Conservation (phyloP, 2,113 vertebrate genomes). For the Notarius quadriscutis region DNA sequence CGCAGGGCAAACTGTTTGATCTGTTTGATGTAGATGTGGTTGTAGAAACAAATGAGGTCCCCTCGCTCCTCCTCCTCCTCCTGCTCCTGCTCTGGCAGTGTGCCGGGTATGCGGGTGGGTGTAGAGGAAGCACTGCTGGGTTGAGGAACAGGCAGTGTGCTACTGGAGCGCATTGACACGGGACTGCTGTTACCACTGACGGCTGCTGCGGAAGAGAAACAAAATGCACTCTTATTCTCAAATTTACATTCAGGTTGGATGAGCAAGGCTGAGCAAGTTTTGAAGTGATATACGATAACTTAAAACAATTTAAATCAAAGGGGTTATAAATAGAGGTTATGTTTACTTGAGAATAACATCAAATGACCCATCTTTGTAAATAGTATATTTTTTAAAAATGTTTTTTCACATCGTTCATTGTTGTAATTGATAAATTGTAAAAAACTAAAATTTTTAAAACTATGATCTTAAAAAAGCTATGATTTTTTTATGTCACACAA, state of each 20-base stretch:
- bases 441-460: too few species aligned
- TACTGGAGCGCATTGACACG: slow-evolving; percentile 79
- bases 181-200: slow-evolving; percentile 82
- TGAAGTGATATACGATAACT: not conserved
- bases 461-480: too few species aligned
- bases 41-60: slow-evolving; percentile 97
- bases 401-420: too few species aligned
- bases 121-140: slow-evolving; percentile 83
- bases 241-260: not conserved
- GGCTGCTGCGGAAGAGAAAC: slow-evolving; percentile 56
- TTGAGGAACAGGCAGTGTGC: slow-evolving; percentile 81
- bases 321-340: not conserved
- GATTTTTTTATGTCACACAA: not conserved
- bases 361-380: not conserved
- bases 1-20: slow-evolving; percentile 88
- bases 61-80: slow-evolving; percentile 71
- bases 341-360: not conserved
- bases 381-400: not conserved
- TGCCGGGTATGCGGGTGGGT: slow-evolving; percentile 73
- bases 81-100: slow-evolving; percentile 59
- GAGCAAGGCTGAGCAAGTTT: not conserved
- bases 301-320: not conserved
- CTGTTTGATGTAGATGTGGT: slow-evolving; percentile 84
- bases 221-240: not conserved
- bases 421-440: not conserved